Percentiles rank a stretch among this genome's conserved stretches.
Conservation (phyloP, 2,888 invertebrate species). For the Notocelia uddmanniana region DNA sequence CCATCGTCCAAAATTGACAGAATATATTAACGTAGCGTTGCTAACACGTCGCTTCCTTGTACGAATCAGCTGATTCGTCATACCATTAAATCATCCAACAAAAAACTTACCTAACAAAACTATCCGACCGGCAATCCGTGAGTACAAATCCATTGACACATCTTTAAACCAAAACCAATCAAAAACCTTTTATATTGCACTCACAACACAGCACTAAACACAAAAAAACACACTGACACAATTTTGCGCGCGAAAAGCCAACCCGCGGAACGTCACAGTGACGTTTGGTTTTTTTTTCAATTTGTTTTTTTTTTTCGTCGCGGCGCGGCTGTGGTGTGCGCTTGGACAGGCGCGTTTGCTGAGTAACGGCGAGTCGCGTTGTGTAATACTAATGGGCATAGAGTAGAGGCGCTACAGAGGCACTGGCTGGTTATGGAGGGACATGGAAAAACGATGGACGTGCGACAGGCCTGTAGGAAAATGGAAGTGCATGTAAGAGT, state of each 20-base stretch:
- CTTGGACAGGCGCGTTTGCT: conserved; percentile 69
- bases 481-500: not conserved
- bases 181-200: conserved; percentile 45
- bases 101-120: conserved; percentile 71
- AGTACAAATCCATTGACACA: conserved; percentile 78
- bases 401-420: conserved; percentile 71
- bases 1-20: conserved; percentile 27
- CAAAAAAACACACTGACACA: conserved; percentile 40
- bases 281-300: conserved; percentile 53
- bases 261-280: conserved; percentile 45
- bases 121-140: conserved; percentile 64
- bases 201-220: conserved; percentile 50
- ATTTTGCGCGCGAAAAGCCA: conserved; percentile 43
- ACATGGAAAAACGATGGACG: conserved; percentile 11
- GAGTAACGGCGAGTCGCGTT: conserved; percentile 74
- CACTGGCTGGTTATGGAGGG: conserved; percentile 59
- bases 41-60: conserved; percentile 40
- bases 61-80: conserved; percentile 62
- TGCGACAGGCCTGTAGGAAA: not conserved
- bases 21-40: conserved; percentile 37
- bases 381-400: conserved; percentile 83
- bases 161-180: conserved; percentile 57
- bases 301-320: conserved; percentile 54
- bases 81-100: conserved; percentile 41
- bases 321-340: conserved; percentile 59